phyloP scores from a whole-genome alignment of 2,888 invertebrate species.

The Baccha elongata region DNA sequence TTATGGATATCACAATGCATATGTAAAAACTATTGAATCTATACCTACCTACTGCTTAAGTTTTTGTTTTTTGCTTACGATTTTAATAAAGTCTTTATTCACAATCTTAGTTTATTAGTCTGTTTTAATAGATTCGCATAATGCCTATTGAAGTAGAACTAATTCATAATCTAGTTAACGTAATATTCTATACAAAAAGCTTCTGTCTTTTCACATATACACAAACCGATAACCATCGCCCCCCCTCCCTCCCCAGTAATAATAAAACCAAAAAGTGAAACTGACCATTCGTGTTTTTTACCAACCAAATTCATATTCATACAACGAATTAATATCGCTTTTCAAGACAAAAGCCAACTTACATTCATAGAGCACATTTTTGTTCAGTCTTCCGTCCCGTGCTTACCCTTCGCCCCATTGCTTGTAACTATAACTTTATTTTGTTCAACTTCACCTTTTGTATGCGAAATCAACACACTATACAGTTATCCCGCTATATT shows the following conservation, averaged over 20 bases:
- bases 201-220: too few species aligned
- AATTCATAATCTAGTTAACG: too few species aligned
- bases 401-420: not conserved
- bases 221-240: too few species aligned
- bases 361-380: not conserved
- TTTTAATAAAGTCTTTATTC: too few species aligned
- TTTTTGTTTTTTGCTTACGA: too few species aligned
- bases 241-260: not conserved
- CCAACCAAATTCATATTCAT: not conserved
- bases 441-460: constrained; percentile 9
- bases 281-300: constrained; percentile 41
- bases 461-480: not conserved
- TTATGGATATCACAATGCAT: too few species aligned
- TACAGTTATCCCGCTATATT: not conserved
- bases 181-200: too few species aligned
- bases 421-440: not conserved
- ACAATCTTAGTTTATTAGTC: too few species aligned
- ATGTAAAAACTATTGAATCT: too few species aligned
- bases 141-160: too few species aligned
- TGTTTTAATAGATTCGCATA: too few species aligned
- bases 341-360: not conserved
- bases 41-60: too few species aligned
- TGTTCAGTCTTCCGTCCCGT: not conserved
- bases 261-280: constrained; percentile 52
- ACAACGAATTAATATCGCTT: not conserved